These are phyloP conservation scores for Synodontis membranacea DNA, from an alignment of 2,113 vertebrate genomes.

Conservation along the genomic window DNA sequence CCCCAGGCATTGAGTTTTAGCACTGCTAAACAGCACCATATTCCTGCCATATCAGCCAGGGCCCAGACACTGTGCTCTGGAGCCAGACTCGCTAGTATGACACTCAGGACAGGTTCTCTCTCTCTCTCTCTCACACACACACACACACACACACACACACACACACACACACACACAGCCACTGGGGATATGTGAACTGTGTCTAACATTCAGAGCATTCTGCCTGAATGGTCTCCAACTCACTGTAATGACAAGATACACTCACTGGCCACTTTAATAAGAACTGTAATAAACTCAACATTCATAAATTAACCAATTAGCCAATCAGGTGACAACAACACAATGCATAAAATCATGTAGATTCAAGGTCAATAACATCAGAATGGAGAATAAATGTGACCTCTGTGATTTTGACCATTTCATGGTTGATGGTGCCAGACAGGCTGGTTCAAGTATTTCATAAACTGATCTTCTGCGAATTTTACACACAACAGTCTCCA, in stretches of 20 bases:
- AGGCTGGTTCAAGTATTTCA: background rate
- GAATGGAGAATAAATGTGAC: background rate
- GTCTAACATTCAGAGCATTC: constrained; percentile 68
- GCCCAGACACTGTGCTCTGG: constrained; percentile 62
- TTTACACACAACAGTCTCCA: background rate
- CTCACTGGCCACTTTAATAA: constrained; percentile 32
- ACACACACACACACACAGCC: constrained; percentile 65
- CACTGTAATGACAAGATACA: constrained; percentile 53
- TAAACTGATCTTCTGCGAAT: background rate
- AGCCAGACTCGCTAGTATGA: constrained; percentile 69
- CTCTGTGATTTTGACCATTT: background rate
- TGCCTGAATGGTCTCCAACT: constrained; percentile 54
- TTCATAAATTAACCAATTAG: background rate
- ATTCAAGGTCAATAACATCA: background rate
- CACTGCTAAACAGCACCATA: constrained; percentile 69
- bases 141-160: constrained; percentile 65
- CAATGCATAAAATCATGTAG: background rate
- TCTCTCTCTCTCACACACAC: constrained; percentile 63
- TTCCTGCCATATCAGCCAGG: constrained; percentile 67
- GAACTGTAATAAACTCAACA: background rate
- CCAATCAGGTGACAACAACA: background rate
- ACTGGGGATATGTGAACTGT: constrained; percentile 67
- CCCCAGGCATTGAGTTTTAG: constrained; percentile 64
- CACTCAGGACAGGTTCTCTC: constrained; percentile 65
- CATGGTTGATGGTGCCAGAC: background rate